phyloP scores from a whole-genome alignment of 2,113 vertebrate genomes.

The Oceanites oceanicus region DNA sequence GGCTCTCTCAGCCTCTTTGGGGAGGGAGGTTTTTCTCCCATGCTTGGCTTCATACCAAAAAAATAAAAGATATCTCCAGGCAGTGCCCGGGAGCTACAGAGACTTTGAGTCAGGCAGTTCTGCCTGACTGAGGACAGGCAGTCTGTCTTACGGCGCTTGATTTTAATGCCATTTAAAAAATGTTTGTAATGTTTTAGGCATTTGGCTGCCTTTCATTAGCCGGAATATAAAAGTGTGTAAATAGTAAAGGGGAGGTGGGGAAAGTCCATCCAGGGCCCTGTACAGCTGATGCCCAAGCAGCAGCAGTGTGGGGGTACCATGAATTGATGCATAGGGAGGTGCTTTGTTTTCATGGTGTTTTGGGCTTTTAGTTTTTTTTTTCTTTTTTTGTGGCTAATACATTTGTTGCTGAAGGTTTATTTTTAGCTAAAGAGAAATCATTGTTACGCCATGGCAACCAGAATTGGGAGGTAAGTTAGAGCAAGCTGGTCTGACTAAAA shows the following conservation, averaged over 20 bases:
- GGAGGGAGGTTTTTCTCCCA: background rate
- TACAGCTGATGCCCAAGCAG: background rate
- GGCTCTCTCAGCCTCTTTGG: background rate
- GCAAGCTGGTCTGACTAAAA: constrained; percentile 66
- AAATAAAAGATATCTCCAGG: background rate
- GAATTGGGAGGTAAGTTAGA: constrained; percentile 55
- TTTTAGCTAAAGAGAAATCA: constrained; percentile 67
- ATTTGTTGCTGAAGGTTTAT: constrained; percentile 63
- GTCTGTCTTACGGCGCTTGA: background rate
- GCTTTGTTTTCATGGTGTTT: background rate
- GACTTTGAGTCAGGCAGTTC: background rate
- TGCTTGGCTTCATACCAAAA: background rate
- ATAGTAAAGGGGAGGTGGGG: background rate
- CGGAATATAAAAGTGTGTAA: background rate
- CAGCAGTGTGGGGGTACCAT: background rate
- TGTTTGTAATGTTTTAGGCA: background rate
- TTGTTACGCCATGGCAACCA: constrained; percentile 69
- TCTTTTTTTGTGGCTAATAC: background rate
- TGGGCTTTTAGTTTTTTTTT: background rate
- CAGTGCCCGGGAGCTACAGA: background rate
- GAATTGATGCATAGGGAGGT: background rate
- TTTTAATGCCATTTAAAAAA: background rate
- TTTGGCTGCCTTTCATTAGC: background rate
- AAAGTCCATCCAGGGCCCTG: background rate
- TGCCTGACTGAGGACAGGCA: background rate